phyloP scores from a whole-genome alignment of 2,888 invertebrate species.

The Aplocera efformata region DNA sequence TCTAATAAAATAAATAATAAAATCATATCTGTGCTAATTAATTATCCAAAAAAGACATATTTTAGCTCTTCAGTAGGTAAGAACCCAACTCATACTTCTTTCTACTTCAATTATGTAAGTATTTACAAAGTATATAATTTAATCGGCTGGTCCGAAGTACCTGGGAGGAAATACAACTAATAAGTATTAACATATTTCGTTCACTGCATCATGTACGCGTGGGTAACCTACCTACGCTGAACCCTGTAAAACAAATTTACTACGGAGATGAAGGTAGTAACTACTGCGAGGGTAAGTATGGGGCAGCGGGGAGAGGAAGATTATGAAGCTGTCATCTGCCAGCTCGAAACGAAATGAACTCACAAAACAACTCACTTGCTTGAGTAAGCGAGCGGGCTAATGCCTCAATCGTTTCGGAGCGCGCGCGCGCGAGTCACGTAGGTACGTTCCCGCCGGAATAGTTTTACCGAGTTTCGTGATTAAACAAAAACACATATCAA shows the following conservation, averaged over 20 bases:
- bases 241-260: too few relatives aligned
- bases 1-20: too few relatives aligned
- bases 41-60: too few relatives aligned
- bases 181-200: too few relatives aligned
- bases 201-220: too few relatives aligned
- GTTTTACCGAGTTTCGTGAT: conserved; percentile 26
- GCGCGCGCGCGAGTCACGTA: conserved; percentile 48
- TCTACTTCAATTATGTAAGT: too few relatives aligned
- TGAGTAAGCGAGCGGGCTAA: background rate
- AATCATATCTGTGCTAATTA: too few relatives aligned
- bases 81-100: too few relatives aligned
- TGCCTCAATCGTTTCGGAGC: conserved; percentile 43
- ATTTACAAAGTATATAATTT: too few relatives aligned
- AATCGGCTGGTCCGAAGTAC: too few relatives aligned
- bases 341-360: conserved; percentile 33
- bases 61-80: too few relatives aligned
- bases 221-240: too few relatives aligned
- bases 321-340: conserved; percentile 68
- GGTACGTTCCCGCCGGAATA: background rate
- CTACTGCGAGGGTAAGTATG: conserved; percentile 25
- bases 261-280: background rate
- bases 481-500: conserved; percentile 34
- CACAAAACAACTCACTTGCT: conserved; percentile 36
- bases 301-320: conserved; percentile 48
- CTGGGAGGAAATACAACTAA: conserved; percentile 5